A percentile compares a stretch with the other conserved stretches of the same genome.
Evolutionary conservation across 2,888 invertebrate genomes (phyloP).

Genomic region (Hypercompe scribonia): DNA sequence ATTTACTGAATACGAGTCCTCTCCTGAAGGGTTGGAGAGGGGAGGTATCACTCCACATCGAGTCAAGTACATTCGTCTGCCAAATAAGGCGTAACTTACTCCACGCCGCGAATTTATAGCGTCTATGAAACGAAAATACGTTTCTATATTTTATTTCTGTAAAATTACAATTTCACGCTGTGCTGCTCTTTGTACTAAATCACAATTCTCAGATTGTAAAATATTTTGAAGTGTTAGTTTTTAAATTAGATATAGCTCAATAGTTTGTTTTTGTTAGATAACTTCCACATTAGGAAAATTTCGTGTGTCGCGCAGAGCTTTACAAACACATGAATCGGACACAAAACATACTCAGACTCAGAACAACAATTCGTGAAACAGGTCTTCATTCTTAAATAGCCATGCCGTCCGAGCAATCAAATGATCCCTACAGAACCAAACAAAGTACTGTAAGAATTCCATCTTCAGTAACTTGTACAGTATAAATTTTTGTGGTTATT

Average conservation of each 20-base stretch:
- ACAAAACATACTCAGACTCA: no score
- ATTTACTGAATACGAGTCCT: slow-evolving; percentile 80
- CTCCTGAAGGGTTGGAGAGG: slow-evolving; percentile 76
- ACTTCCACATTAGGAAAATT: no score
- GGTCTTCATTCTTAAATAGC: no score
- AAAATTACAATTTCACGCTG: slow-evolving; percentile 78
- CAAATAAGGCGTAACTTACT: slow-evolving; percentile 82
- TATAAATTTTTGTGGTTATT: background rate
- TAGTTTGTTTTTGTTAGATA: no score
- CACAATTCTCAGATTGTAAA: slow-evolving; percentile 48
- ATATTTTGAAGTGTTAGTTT: slow-evolving; percentile 34
- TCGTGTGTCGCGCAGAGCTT: no score
- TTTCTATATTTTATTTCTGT: slow-evolving; percentile 65
- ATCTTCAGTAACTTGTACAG: background rate
- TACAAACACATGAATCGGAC: no score
- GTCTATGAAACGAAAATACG: slow-evolving; percentile 68
- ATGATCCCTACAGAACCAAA: no score
- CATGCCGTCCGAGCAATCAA: no score
- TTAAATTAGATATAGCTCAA: background rate
- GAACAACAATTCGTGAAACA: no score
- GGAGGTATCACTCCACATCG: slow-evolving; percentile 76
- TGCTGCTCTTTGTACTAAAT: slow-evolving; percentile 58
- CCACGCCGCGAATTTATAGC: slow-evolving; percentile 68
- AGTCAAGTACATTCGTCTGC: slow-evolving; percentile 75
- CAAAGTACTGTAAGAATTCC: background rate